These are phyloP conservation scores for Brachionus rotundiformis DNA, from an alignment of 1,140 invertebrate species.

Conservation along the genomic window DNA sequence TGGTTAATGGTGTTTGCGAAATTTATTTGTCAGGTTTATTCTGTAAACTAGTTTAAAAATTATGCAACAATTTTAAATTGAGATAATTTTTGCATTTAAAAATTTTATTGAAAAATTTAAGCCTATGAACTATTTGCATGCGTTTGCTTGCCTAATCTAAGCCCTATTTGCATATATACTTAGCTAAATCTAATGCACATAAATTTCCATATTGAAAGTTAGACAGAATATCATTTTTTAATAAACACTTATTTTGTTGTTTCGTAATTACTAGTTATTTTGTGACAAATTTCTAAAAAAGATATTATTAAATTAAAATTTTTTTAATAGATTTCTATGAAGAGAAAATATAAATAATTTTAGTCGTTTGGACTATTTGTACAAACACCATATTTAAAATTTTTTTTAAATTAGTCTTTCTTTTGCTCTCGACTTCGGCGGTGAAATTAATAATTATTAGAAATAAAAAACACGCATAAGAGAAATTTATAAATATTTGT, in stretches of 20 bases:
- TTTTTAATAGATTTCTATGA: neutral
- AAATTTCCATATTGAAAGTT: neutral
- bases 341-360: neutral
- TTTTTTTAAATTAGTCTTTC: neutral
- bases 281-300: neutral
- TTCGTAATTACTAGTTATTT: neutral
- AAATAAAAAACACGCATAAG: neutral
- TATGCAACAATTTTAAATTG: neutral
- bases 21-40: neutral
- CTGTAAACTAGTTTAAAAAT: neutral
- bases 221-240: neutral
- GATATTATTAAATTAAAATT: neutral
- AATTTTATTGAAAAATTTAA: neutral
- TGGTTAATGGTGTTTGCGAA: no score
- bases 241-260: neutral
- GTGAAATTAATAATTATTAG: slow-evolving; percentile 3
- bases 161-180: neutral
- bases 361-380: neutral
- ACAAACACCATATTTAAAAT: slow-evolving; percentile 16
- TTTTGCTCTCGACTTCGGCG: neutral
- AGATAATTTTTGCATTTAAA: neutral
- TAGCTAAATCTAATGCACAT: neutral
- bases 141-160: neutral
- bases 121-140: neutral
- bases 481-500: slow-evolving; percentile 7